Conservation (phyloP, 2,113 vertebrate species). For the Grus americana region DNA sequence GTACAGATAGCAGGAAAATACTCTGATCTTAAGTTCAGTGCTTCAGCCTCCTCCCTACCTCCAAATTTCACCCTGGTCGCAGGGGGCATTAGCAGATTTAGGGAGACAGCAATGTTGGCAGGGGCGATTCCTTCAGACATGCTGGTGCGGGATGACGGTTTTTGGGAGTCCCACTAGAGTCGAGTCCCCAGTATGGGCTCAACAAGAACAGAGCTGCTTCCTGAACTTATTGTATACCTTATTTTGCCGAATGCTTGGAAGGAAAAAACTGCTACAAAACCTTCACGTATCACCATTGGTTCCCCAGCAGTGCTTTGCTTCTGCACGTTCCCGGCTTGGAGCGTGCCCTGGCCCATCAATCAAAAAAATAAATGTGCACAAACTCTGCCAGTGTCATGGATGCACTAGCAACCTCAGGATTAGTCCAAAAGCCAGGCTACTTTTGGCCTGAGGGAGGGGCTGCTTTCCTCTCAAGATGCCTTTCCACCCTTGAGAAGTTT, state of each 20-base stretch:
- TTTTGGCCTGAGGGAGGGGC: background rate
- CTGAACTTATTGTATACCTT: background rate
- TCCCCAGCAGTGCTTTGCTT: background rate
- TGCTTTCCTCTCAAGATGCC: background rate
- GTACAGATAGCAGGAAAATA: background rate
- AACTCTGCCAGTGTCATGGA: background rate
- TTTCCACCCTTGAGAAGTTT: slow-evolving; percentile 22
- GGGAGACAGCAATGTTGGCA: background rate
- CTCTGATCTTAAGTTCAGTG: background rate
- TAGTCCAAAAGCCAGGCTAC: background rate
- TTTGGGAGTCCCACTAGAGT: background rate
- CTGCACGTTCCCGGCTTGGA: fast-evolving
- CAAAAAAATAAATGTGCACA: background rate
- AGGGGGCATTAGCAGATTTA: background rate
- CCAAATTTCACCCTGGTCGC: background rate
- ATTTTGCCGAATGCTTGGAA: background rate
- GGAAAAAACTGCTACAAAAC: background rate
- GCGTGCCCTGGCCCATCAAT: fast-evolving
- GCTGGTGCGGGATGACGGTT: background rate
- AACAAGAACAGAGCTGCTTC: background rate
- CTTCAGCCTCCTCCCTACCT: background rate
- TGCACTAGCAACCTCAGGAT: background rate
- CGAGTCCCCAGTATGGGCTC: background rate
- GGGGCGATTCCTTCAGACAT: background rate
- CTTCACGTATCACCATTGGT: fast-evolving